Conservation (phyloP, 2,113 vertebrate species). For the Campylomormyrus tamandua region DNA sequence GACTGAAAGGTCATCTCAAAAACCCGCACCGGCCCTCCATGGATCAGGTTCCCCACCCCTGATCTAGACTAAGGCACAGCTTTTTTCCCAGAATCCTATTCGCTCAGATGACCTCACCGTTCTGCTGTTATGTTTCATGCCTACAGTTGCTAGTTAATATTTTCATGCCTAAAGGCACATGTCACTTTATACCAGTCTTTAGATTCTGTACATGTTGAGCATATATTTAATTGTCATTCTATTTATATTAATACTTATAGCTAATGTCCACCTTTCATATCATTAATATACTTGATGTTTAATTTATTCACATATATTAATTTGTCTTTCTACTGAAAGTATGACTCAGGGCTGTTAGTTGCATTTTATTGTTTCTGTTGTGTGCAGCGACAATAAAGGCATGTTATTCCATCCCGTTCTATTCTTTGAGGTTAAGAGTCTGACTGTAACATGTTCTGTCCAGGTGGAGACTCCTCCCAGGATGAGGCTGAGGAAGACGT, state of each 20-base stretch:
- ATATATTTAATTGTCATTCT: neutral
- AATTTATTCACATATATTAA: neutral
- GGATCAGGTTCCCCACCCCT: neutral
- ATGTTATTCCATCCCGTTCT: neutral
- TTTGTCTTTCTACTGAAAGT: neutral
- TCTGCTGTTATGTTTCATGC: neutral
- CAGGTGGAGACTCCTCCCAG: constrained; percentile 94
- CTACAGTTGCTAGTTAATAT: neutral
- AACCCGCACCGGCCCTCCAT: neutral
- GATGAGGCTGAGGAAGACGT: constrained; percentile 92
- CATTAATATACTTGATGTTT: neutral
- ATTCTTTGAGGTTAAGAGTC: neutral
- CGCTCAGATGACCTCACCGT: neutral
- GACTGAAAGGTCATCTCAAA: neutral
- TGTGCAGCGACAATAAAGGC: neutral
- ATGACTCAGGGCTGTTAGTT: neutral
- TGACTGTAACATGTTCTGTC: constrained; percentile 16
- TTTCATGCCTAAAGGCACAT: neutral
- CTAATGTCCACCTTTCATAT: neutral
- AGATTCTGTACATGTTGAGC: neutral
- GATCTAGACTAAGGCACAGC: neutral
- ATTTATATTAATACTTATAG: neutral
- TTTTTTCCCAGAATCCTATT: neutral
- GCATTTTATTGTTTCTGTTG: neutral
- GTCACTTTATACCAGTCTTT: neutral